Base-by-base conservation (phyloP, 2,113 vertebrate species). In the Dasyurus viverrinus region DNA sequence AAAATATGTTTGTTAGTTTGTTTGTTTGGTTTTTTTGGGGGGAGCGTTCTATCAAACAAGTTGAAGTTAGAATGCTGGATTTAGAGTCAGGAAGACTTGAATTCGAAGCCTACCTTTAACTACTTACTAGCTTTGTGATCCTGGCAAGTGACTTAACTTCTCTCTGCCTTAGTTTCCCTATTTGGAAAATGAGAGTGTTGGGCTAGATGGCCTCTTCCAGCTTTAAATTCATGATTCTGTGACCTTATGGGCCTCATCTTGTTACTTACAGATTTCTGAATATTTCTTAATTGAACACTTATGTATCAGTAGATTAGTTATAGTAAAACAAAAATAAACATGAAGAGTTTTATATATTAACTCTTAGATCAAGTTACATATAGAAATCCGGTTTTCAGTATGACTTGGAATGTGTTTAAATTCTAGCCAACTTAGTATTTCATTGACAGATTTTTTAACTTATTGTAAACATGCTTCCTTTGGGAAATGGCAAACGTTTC, bases 381-480 rank as follows among this genome's bases (percentile, higher is more conserved):
- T 42, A 84, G 93, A 89, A 96, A 54, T 97, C 8, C 24, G 47
- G 57, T 42, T 55, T 55, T 93, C 93, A 93, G 95, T 92, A 36
- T n/a, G 53, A 19, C 47, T 8, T 92, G 0, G 76, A 11, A 36
- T 89, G 3, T 24, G 0, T 89, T 76, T 94, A 48, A 54, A 93
- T 92, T 5, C 22, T 89, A 46, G 46, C 89, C 96, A 52, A 47
- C 92, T 90, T 91, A 94, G 68, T 19, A 11, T 54, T 95, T 93
- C 8, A 0, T 14, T 8, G 57, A 89, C 93, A 68, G 42, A 55
- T 90, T 53, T 57, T 53, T 90, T 92, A 57, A 52, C 68, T 93
- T 55, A 76, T 6, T 89, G 11, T 12, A 91, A 92, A 94, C 52
- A 2, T 91, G 9, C 90, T 94, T 93, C 68, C 57, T 90, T 16